Evolutionary conservation across 2,113 vertebrate genomes (phyloP), one percentile per base, ranked within the genome.

Genomic region (Porphyrio hochstetteri): DNA sequence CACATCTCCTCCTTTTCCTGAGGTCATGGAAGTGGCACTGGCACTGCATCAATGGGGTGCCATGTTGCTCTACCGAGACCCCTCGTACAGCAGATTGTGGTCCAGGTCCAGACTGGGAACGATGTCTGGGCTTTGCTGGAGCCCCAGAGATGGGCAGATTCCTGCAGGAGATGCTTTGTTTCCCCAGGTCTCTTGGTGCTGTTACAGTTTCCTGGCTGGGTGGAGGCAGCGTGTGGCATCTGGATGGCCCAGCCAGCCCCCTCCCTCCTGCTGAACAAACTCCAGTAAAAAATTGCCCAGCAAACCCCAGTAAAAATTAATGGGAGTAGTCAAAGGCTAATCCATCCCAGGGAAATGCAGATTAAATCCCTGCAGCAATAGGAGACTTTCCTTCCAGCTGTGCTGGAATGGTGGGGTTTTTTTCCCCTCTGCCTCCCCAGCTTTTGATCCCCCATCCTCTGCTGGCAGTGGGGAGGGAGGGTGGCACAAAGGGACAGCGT

Each of bases 71-170:
- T 20, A 31, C 53, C 16, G 10, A 56, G 53, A 48, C 25, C 53
- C 46, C 38, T 28, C 1, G 0, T 2, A 6, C 0, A 0, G 27
- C 21, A 20, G 11, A 3, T 28, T 21, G 36, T 0, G 7, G 44
- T 29, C 19, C 46, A 11, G 35, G 16, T n/a, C 42, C 28, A 0
- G 1, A 10, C 16, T 19, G 1, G 1, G 24, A n/a, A 24, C 1
- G 0, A 8, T 40, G 27, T 44, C 40, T 63, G 68, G 61, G 80
- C 50, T 71, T 16, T 35, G 33, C 79, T 82, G 24, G 72, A 20
- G 9, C 13, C 31, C n/a, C 61, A 21, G 16, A 2, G 13, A 11
- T 13, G 48, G 36, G 59, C 38, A 59, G 31, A 9, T 69, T 40
- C 48, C 24, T 9, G 16, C 3, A 9, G 90, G 86, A 82, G 46